Evolutionary conservation across 2,888 invertebrate genomes (phyloP), one percentile per base, ranked within the genome.

Genomic region (Synergus umbraculus): DNA sequence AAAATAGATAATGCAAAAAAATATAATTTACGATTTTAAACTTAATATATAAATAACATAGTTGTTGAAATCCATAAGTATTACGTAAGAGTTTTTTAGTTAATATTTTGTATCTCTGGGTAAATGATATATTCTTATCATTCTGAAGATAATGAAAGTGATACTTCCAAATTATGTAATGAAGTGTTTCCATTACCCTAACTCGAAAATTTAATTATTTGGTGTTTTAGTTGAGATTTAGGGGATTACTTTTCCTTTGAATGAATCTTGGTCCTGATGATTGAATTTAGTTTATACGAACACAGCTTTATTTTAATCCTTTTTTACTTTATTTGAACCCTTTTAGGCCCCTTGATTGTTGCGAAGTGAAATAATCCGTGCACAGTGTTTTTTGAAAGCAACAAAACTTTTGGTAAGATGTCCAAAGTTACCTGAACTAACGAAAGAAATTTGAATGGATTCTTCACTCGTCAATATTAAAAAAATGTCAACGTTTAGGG

Each of bases 391-490:
- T 66, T 18, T 13, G 29, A 49, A 49, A 49, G 29, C 46, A 44
- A 10, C 66, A 66, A 49, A 43, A 22, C 9, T 67, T 15, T 69
- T 69, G 69, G 29, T 46, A 69, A 69, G 69, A 46, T 69, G 49
- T 18, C 10, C 10, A 69, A 60, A 18, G 18, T 60, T 22, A 8
- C 0, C 22, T 60, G n/a, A 3, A 22, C 10, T 60, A 60, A 60
- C 18, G 58, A 60, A 18, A 67, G 1, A 37, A 65, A 13, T 41
- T 65, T 41, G 41, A 37, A 41, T 22, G 37, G 15, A 69, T 69
- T 54, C 29, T 46, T 69, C 37, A 8, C 9, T 41, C 41, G n/a
- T 65, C 37, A 49, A 4, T 15, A 4, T 15, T 69, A 29, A 29
- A 46, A 66, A 69, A 69, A 46, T 22, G 46, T 49, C 9, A 29